Evolutionary conservation across 2,797 vertebrate genomes (phyloP).

Genomic region (Benthosema pterotum): DNA sequence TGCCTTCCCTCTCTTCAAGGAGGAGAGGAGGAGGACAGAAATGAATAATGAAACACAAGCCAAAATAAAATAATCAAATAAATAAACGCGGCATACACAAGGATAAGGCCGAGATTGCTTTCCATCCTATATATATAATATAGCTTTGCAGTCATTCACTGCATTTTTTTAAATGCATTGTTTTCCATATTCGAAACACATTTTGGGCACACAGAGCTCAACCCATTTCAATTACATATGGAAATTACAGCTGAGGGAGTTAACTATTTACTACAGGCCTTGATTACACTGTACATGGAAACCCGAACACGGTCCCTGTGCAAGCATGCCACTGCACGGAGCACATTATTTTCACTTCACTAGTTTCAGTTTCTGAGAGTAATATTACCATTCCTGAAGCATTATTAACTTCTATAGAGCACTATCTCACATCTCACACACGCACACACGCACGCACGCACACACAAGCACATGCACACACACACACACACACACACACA

Average conservation of each 20-base stretch:
- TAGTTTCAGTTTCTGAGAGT: conserved; percentile 33
- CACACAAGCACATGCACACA: not conserved
- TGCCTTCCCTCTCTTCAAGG: conserved; percentile 62
- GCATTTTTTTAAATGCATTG: conserved; percentile 42
- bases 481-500: conserved; percentile 16
- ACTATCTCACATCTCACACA: not conserved
- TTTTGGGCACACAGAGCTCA: conserved; percentile 40
- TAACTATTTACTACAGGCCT: conserved; percentile 49
- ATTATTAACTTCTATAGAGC: conserved; percentile 14
- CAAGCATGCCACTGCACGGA: conserved; percentile 3
- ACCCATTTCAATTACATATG: conserved; percentile 45
- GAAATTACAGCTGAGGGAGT: conserved; percentile 44
- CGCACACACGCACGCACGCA: not conserved
- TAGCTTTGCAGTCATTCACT: conserved; percentile 33
- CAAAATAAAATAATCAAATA: conserved; percentile 66
- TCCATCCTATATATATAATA: conserved; percentile 35
- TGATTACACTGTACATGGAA: conserved; percentile 1
- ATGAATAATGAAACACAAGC: conserved; percentile 77
- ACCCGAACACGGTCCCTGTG: conserved; percentile 6
- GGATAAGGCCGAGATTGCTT: conserved; percentile 30
- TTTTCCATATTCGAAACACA: conserved; percentile 52
- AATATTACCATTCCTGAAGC: conserved; percentile 26
- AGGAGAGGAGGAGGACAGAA: conserved; percentile 63
- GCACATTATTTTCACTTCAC: conserved; percentile 13
- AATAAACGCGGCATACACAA: conserved; percentile 56